A percentile compares a stretch with the other conserved stretches of the same genome.
Evolutionary conservation across 2,888 invertebrate species (phyloP).

Genomic region (Lithosia quadra): DNA sequence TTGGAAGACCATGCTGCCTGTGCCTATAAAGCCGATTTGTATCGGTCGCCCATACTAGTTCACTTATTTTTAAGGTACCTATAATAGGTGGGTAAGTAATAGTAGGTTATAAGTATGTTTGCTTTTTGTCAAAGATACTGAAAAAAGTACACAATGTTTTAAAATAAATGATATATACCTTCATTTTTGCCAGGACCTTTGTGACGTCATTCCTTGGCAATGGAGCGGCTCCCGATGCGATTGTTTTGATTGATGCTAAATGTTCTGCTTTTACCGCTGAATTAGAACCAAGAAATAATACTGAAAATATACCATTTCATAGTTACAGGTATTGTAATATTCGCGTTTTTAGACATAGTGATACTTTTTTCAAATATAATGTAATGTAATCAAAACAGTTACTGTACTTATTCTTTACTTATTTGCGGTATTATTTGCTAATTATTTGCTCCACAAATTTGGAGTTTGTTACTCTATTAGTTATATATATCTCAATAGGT

Average conservation of each 20-base stretch:
- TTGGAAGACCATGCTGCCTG: background rate
- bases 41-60: background rate
- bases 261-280: constrained; percentile 87
- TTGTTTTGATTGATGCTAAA: constrained; percentile 81
- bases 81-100: background rate
- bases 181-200: constrained; percentile 79
- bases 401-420: too few relatives aligned
- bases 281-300: constrained; percentile 89
- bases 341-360: too few relatives aligned
- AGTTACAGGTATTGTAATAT: too few relatives aligned
- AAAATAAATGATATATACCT: constrained; percentile 54
- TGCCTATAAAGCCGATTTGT: background rate
- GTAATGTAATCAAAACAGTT: too few relatives aligned
- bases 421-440: too few relatives aligned
- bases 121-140: background rate
- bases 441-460: too few relatives aligned
- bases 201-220: constrained; percentile 86
- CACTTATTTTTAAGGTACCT: background rate
- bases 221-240: constrained; percentile 90
- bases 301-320: constrained; percentile 62
- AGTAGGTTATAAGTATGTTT: too few relatives aligned
- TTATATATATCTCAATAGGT: background rate
- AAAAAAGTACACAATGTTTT: too few relatives aligned
- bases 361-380: too few relatives aligned
- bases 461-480: background rate